Evolutionary conservation across 2,113 vertebrate genomes (phyloP).

Genomic region (Xiphophorus hellerii): DNA sequence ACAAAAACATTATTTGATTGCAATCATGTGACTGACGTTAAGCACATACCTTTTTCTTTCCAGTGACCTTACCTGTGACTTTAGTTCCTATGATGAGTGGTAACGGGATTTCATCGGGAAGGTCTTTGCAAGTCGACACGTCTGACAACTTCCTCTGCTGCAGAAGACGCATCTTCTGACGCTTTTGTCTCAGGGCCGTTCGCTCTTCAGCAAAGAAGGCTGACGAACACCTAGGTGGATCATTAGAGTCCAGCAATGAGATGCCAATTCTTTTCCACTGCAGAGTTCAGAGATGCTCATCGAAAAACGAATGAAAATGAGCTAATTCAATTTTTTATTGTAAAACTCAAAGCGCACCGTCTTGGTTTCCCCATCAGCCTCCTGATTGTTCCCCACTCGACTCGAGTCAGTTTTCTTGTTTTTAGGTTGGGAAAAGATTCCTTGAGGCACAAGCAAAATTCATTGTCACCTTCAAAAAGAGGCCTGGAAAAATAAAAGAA

Average conservation of each 20-base stretch:
- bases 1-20: background rate
- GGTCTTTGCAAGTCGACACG: constrained; percentile 96
- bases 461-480: constrained; percentile 98
- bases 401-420: constrained; percentile 95
- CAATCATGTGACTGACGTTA: background rate
- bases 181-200: constrained; percentile 92
- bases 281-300: background rate
- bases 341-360: constrained; percentile 80
- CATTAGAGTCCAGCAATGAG: background rate
- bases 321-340: background rate
- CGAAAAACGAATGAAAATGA: background rate
- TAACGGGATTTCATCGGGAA: constrained; percentile 97
- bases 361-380: constrained; percentile 97
- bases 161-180: constrained; percentile 95
- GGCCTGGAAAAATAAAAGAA: constrained; percentile 81
- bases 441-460: constrained; percentile 98
- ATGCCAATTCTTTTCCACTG: background rate
- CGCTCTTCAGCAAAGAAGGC: constrained; percentile 98
- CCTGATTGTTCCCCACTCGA: constrained; percentile 98
- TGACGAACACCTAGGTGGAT: constrained; percentile 89
- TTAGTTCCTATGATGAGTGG: constrained; percentile 98
- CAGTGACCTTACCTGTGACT: constrained; percentile 89
- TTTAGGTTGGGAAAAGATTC: constrained; percentile 98
- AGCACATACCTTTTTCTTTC: background rate
- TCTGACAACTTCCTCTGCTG: constrained; percentile 96